Base-by-base conservation (phyloP, 1,140 invertebrate genomes). In the Drosophila nebulosa region DNA sequence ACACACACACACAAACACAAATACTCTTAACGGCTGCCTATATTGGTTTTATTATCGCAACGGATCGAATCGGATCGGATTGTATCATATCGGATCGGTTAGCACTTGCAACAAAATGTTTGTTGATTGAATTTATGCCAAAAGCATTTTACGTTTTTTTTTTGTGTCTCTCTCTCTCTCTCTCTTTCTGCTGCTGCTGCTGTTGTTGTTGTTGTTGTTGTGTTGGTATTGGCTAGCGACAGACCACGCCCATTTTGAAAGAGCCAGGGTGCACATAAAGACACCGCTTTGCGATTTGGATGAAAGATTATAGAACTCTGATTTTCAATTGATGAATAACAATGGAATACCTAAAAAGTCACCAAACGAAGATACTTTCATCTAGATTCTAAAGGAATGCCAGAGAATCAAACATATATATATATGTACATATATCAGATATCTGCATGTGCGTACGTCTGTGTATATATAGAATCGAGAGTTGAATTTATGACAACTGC, bases 1-100 rank as follows among this genome's bases (percentile, higher is more conserved):
- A 32, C 10, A 3, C 2, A 10, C 30, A 32, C 1, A 32, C 30
- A 3, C 10, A 32, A 7, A 32, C 1, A 32, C 30, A 3, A 2
- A 32, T 9, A 30, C 6, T 30, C 77, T 86, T 85, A 85, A 74
- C 72, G 81, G 80, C 67, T 75, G 56, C 64, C 80, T 86, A 86
- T 85, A 85, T 85, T 83, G 81, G 81, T 85, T 85, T 85, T 86
- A 85, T 85, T 86, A 86, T 85, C 81, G 35, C 24, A 72, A 64
- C 7, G 16, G 16, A 46, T 21, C 14, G 39, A 18, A 46, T 55
- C 64, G 64, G 35, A 66, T 64, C 78, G 53, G 35, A 46, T 46
- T 10, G 39, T 9, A 46, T 21, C 18, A 18, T 21, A 46, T 52
- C 36, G 42, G 10, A 51, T 30, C 32, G 36, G 24, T 36, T 12